Conservation (phyloP, 2,888 invertebrate genomes). For the Pyrochroa serraticornis region DNA sequence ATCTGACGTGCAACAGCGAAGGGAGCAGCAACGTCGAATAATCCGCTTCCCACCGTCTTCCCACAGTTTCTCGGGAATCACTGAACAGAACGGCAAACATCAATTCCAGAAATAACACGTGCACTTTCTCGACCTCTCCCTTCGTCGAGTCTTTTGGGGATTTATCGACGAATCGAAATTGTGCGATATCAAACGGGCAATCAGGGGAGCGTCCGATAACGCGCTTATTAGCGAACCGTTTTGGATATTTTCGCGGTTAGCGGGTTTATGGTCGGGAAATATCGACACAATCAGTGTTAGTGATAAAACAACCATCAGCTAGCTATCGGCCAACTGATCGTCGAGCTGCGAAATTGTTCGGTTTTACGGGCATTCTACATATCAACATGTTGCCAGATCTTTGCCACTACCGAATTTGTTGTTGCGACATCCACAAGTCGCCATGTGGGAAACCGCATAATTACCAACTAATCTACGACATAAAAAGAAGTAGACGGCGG, state of each 20-base stretch:
- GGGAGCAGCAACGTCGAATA: too few species aligned
- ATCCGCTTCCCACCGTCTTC: too few species aligned
- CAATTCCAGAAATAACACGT: constrained; percentile 7
- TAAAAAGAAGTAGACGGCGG: constrained; percentile 21
- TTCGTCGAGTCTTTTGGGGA: constrained; percentile 26
- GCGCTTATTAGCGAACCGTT: constrained; percentile 50
- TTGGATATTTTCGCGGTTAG: constrained; percentile 52
- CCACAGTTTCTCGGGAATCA: too few species aligned
- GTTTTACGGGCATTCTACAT: constrained; percentile 50
- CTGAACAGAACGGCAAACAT: too few species aligned
- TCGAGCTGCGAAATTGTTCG: constrained; percentile 55
- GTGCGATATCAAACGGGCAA: constrained; percentile 37
- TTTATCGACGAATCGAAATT: constrained; percentile 31
- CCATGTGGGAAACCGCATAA: constrained; percentile 11
- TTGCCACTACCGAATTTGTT: constrained; percentile 43
- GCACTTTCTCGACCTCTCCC: constrained; percentile 22
- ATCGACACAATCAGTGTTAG: constrained; percentile 54
- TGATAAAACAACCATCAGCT: constrained; percentile 56
- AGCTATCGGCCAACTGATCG: constrained; percentile 54
- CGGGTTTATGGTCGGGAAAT: constrained; percentile 50
- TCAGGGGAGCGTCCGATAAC: constrained; percentile 44
- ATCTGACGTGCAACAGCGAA: too few species aligned
- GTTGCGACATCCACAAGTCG: constrained; percentile 29
- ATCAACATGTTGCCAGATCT: constrained; percentile 39
- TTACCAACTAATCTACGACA: constrained; percentile 12